phyloP scores from a whole-genome alignment of 2,113 vertebrate species.

The Tylochromis polylepis region DNA sequence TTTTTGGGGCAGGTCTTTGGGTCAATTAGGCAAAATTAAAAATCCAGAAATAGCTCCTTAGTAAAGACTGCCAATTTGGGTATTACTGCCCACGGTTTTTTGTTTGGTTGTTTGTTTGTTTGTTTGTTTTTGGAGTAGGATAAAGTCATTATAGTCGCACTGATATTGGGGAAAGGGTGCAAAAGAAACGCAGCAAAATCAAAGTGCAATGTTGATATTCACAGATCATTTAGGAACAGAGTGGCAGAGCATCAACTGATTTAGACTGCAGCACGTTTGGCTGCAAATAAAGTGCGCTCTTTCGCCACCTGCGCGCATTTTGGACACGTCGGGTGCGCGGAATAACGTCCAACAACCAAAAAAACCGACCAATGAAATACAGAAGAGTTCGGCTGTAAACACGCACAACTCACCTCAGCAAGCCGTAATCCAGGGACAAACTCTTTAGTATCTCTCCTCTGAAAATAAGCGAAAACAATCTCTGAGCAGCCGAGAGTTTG shows the following conservation, averaged over 20 bases:
- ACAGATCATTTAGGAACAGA: neutral
- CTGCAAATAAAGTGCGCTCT: conserved; percentile 6
- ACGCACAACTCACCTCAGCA: conserved; percentile 25
- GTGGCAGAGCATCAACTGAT: neutral
- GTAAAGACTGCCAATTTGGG: neutral
- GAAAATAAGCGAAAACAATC: neutral
- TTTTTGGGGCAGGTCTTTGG: neutral
- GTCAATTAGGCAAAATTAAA: neutral
- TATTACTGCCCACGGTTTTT: neutral
- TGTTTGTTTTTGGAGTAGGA: neutral
- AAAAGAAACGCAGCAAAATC: neutral
- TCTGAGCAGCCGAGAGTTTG: neutral
- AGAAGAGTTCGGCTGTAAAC: accelerated
- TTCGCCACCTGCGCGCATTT: conserved; percentile 21
- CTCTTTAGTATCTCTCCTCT: neutral
- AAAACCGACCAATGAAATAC: accelerated
- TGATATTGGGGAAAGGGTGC: accelerated
- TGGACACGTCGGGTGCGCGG: neutral
- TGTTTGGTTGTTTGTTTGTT: no score
- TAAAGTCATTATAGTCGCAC: neutral
- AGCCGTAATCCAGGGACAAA: neutral
- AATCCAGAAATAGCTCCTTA: accelerated
- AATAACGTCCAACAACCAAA: neutral
- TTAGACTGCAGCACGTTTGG: neutral
- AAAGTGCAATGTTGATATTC: neutral